Conservation (phyloP, 2,888 invertebrate species). For the Allophyes oxyacanthae region DNA sequence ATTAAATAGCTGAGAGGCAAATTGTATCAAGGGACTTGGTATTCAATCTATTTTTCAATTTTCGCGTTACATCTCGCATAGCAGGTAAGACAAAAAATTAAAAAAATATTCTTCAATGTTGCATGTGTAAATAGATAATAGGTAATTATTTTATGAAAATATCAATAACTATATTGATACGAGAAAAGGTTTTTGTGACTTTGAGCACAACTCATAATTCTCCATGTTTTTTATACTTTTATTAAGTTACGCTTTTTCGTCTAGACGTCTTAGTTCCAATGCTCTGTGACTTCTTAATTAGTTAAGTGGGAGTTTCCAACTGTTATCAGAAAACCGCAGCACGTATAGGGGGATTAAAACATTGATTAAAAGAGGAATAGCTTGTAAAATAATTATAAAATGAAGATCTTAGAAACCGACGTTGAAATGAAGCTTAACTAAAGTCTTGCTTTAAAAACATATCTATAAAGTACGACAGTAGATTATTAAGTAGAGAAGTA, state of each 20-base stretch:
- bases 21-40: slow-evolving; percentile 51
- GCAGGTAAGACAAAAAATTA: slow-evolving; percentile 42
- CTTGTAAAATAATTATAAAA: slow-evolving; percentile 17
- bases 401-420: not conserved
- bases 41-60: slow-evolving; percentile 63
- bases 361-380: not conserved
- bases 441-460: not conserved
- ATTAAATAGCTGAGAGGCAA: slow-evolving; percentile 47
- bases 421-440: not conserved
- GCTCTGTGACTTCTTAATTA: slow-evolving; percentile 28
- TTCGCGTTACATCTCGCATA: slow-evolving; percentile 45
- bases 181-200: slow-evolving; percentile 14
- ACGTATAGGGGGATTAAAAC: slow-evolving; percentile 6
- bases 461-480: too few species aligned
- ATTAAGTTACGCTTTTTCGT: slow-evolving; percentile 14
- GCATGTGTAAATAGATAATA: slow-evolving; percentile 38
- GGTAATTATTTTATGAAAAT: slow-evolving; percentile 36
- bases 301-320: slow-evolving; percentile 14
- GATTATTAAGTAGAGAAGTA: too few species aligned
- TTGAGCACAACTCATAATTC: slow-evolving; percentile 10
- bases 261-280: slow-evolving; percentile 22
- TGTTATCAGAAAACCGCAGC: slow-evolving; percentile 24
- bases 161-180: slow-evolving; percentile 17
- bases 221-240: slow-evolving; percentile 1
- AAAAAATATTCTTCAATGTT: slow-evolving; percentile 36